Base-by-base conservation (phyloP, 2,888 invertebrate species). In the Shargacucullia verbasci region DNA sequence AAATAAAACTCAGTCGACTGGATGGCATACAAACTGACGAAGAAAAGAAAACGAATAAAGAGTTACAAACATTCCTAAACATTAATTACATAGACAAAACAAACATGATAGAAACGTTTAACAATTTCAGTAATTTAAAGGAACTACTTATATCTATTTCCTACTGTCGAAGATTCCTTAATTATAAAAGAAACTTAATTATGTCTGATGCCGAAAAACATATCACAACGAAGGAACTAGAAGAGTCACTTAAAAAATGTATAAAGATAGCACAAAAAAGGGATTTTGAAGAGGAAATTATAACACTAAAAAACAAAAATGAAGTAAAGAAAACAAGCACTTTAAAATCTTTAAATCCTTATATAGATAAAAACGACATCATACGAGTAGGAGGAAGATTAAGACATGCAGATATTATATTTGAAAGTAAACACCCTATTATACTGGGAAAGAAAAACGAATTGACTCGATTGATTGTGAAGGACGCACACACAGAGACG, bases 231-330 rank as follows among this genome's bases (percentile, higher is more conserved):
- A 38, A 43, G 0, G 38, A 44, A 43, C 13, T 48, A 0, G 38
- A 56, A n/a, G n/a, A n/a, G n/a, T n/a, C 49, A 44, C 14, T 56
- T 38, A 20, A 27, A n/a, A 53, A 0, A 46, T 53, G 53, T 39
- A 40, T 40, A 20, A 40, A 40, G 11, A 12, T 49, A 6, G 15
- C 13, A 49, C 33, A 39, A 40, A 12, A 33, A 33, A 20, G 1
- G 10, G 39, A 53, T 25, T 45, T 45, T 25, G 14, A 45, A 33
- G 45, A 45, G 6, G 45, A 40, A 39, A 53, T 53, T 13, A 0
- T n/a, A 45, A 3, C 25, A 39, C 14, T 53, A n/a, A 53, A 10
- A 45, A 45, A n/a, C n/a, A n/a, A n/a, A n/a, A n/a, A n/a, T n/a
- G n/a, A n/a, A n/a, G n/a, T n/a, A n/a, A n/a, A n/a, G 31, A 45